These are phyloP conservation scores for Malurus leucopterus DNA, from an alignment of 2,797 vertebrate genomes.

Conservation along the genomic window DNA sequence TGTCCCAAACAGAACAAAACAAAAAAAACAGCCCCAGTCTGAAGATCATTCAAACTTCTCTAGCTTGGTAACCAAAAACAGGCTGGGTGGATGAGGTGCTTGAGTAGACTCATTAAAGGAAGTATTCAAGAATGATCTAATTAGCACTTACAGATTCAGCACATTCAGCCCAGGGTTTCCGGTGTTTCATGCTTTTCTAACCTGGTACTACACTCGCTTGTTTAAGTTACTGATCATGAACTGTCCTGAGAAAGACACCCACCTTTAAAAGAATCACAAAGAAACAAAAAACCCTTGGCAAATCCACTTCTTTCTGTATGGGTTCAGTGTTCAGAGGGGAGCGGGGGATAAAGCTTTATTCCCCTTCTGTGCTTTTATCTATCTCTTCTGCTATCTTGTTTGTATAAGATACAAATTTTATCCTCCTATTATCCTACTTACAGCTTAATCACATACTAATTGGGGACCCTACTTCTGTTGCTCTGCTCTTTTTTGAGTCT, in stretches of 20 bases:
- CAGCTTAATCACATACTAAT: neutral
- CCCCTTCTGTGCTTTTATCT: neutral
- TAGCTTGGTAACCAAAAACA: neutral
- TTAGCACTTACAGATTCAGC: constrained; percentile 27
- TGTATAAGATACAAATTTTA: neutral
- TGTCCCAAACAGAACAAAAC: neutral
- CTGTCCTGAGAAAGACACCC: neutral
- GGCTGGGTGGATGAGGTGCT: neutral
- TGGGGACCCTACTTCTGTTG: neutral
- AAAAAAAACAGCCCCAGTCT: neutral
- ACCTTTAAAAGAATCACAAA: constrained; percentile 32
- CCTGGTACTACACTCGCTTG: neutral
- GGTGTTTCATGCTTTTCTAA: neutral
- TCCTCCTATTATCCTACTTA: constrained; percentile 14
- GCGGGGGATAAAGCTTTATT: neutral
- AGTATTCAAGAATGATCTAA: constrained; percentile 54
- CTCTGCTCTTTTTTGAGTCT: neutral
- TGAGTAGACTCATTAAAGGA: constrained; percentile 31
- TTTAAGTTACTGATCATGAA: neutral
- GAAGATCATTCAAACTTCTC: neutral
- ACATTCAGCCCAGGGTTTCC: neutral
- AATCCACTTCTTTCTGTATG: neutral
- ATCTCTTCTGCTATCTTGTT: neutral
- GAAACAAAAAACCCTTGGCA: neutral
- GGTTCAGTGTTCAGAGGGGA: neutral